Percentiles rank a stretch among this genome's conserved stretches.
phyloP scores from a whole-genome alignment of 2,113 vertebrate species.

The Cebidichthys violaceus region DNA sequence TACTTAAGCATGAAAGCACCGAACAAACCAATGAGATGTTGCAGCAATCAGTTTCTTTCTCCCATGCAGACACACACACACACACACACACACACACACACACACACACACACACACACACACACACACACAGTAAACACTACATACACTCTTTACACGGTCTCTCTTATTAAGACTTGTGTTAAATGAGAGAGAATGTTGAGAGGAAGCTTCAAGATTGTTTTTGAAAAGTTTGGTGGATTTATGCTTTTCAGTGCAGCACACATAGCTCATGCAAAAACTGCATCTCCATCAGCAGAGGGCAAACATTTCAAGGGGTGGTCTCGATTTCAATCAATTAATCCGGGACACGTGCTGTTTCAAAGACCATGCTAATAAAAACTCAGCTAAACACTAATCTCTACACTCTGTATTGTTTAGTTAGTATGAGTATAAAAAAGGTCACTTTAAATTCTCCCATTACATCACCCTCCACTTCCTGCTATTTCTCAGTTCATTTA shows the following conservation, averaged over 20 bases:
- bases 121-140: neutral
- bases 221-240: slow-evolving; percentile 4
- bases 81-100: neutral
- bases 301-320: slow-evolving; percentile 36
- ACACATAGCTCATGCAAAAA: slow-evolving; percentile 6
- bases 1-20: slow-evolving; percentile 45
- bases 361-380: slow-evolving; percentile 30
- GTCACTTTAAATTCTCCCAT: slow-evolving; percentile 12
- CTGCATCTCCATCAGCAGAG: slow-evolving; percentile 18
- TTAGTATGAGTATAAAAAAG: slow-evolving; percentile 25
- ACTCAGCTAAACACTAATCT: slow-evolving; percentile 42
- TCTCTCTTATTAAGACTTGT: neutral
- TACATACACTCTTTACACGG: neutral
- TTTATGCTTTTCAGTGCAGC: slow-evolving; percentile 1
- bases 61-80: neutral
- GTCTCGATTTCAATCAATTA: slow-evolving; percentile 41
- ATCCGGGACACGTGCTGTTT: slow-evolving; percentile 31
- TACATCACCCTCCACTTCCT: slow-evolving; percentile 12
- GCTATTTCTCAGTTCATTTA: slow-evolving; percentile 17
- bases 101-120: slow-evolving; percentile 1
- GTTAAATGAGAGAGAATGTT: slow-evolving; percentile 7
- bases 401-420: slow-evolving; percentile 24
- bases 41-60: neutral
- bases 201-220: slow-evolving; percentile 9
- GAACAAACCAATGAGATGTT: slow-evolving; percentile 22